Base-by-base conservation (phyloP, 2,888 invertebrate genomes). In the Laothoe populi region DNA sequence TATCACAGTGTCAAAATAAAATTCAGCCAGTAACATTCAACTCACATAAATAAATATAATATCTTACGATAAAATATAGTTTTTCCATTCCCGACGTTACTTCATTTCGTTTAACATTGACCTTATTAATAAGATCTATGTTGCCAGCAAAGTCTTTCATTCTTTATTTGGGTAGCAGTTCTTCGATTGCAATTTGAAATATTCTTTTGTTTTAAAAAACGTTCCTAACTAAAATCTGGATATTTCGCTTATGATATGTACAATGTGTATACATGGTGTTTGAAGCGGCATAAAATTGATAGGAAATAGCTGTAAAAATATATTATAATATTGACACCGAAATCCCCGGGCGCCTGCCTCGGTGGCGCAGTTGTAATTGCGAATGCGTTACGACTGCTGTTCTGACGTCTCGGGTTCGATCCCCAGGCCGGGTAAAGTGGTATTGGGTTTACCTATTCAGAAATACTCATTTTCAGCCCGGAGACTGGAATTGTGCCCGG, bases 101-200 rank as follows among this genome's bases (percentile, higher is more conserved):
- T 31, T 53, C 53, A 53, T 11, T 16, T 10, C 26, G 53, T 53
- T 53, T 35, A 35, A 35, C 53, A 53, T 53, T 53, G 53, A 53
- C 53, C 53, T 35, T 53, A 53, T 53, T 53, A 19, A 23, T 11
- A 21, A 53, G 35, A 53, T 19, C 31, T 53, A 11, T 53, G 53
- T 53, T 53, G 35, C 53, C 35, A 53, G 53, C 53, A 35, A 53
- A 53, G 5, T 11, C 13, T 24, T 4, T 53, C 4, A 35, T 53
- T 53, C 35, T 19, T 35, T 53, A 35, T 35, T 31, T 19, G 35
- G 19, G 10, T 35, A 53, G 26, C 16, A 31, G 21, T 53, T 53
- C 19, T 19, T 53, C 26, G 13, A n/a, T 53, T 19, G 10, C 31
- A 19, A 11, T 53, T 49, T 26, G 23, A 46, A 4, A 31, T 31